phyloP scores from a whole-genome alignment of 2,113 vertebrate genomes.

The Aegypius monachus region DNA sequence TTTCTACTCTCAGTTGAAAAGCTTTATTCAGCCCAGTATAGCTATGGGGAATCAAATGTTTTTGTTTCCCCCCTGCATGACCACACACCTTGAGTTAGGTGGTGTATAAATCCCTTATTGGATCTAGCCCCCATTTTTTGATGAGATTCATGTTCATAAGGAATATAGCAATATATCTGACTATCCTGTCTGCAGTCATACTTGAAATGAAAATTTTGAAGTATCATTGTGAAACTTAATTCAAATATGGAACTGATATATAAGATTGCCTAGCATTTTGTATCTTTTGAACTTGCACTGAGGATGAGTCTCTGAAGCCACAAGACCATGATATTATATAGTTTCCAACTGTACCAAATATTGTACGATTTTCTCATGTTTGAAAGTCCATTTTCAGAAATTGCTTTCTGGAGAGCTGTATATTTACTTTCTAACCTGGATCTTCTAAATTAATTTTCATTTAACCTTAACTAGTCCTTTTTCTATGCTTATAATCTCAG shows the following conservation, averaged over 20 bases:
- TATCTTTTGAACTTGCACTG: not conserved
- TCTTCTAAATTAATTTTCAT: not conserved
- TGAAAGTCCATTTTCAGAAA: not conserved
- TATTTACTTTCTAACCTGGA: not conserved
- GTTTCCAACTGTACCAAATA: not conserved
- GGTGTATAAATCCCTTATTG: not conserved
- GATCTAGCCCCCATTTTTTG: not conserved
- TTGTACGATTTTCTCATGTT: not conserved
- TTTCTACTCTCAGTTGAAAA: not conserved
- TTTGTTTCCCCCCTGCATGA: not conserved
- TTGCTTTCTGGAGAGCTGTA: not conserved
- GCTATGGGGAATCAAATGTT: not conserved
- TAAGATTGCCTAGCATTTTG: not conserved
- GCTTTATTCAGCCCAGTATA: not conserved
- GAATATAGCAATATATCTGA: not conserved
- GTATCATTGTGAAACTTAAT: not conserved
- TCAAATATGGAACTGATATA: not conserved
- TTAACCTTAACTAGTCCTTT: not conserved
- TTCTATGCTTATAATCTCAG: not conserved
- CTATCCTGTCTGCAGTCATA: not conserved
- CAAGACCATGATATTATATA: not conserved
- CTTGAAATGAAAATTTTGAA: not conserved
- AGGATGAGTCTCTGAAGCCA: not conserved
- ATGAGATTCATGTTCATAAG: not conserved
- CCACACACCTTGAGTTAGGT: not conserved